Evolutionary conservation across 1,140 invertebrate genomes (phyloP), one percentile per base, ranked within the genome.

Genomic region (Bombus confusus): DNA sequence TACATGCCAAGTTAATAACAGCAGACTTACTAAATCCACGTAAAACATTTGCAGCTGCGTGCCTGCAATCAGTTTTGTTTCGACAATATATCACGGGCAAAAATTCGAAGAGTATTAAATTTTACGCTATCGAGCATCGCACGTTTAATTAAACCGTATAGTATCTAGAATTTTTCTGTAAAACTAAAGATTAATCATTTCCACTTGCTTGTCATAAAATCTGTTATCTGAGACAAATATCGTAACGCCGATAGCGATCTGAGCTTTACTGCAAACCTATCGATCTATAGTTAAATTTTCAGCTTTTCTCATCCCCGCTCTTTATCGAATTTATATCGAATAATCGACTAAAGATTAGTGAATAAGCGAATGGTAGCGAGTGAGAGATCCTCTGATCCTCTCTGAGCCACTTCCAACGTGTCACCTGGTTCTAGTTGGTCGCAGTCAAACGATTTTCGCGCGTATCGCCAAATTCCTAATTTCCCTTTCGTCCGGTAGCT

Each of bases 391-490:
- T 43, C 71, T 47, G 15, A 22, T 25, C 41, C 31, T 71, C 3
- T 25, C 22, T 22, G 39, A 41, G 68, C 80, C 71, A 82, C 80
- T 74, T 74, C n/a, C 37, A 73, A 47, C 47, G 47, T 52, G 18
- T 57, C 71, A 47, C 25, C n/a, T 28, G 37, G 18, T 18, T 2
- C 18, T 22, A 43, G 37, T 47, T 39, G n/a, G 28, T 6, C 62
- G 25, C 66, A 34, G 62, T 84, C 68, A 85, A 85, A 85, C 31
- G 68, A 85, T 73, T 22, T 52, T 52, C 47, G 18, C 15, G 47
- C 18, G 52, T 85, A 73, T 71, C 74, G 76, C 15, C 39, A 66
- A 34, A 79, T 71, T 84, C 73, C 75, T 79, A 78, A 72, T 77
- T 72, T 47, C 76, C 18, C 1, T 69, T 31, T 68, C 64, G 39